These are phyloP conservation scores for Drosophila tristis DNA, from an alignment of 1,140 invertebrate genomes.

Conservation along the genomic window DNA sequence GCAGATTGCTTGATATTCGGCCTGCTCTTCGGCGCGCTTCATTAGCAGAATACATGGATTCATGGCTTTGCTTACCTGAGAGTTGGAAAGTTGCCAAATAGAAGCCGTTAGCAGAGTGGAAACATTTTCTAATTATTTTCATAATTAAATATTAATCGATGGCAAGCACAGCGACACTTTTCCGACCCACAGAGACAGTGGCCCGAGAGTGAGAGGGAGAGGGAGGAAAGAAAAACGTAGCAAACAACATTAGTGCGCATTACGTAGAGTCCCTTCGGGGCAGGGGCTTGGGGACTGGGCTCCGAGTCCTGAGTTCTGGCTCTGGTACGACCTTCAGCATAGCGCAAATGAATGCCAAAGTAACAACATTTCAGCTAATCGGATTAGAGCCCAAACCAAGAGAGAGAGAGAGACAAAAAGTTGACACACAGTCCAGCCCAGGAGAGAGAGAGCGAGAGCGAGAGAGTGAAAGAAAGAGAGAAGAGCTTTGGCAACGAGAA, in stretches of 20 bases:
- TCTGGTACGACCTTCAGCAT: conserved; percentile 44
- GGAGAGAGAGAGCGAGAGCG: neutral
- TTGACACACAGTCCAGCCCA: neutral
- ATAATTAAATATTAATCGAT: conserved; percentile 76
- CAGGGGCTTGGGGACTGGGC: neutral
- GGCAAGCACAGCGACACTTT: conserved; percentile 40
- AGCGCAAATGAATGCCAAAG: conserved; percentile 65
- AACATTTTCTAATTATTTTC: conserved; percentile 73
- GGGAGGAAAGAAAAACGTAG: conserved; percentile 30
- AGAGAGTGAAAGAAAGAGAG: neutral
- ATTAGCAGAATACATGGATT: conserved; percentile 40
- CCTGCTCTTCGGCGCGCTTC: conserved; percentile 35
- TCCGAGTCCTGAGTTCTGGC: neutral
- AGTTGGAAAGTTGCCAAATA: neutral
- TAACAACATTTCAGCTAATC: conserved; percentile 77
- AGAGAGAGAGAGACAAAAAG: neutral
- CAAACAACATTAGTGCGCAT: conserved; percentile 83
- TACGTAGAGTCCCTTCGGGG: conserved; percentile 60
- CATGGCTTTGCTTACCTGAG: conserved; percentile 19
- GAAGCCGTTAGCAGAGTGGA: conserved; percentile 28
- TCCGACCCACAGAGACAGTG: neutral
- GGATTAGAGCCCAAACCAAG: conserved; percentile 52
- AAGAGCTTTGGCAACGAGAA: conserved; percentile 35
- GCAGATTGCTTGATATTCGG: conserved; percentile 13
- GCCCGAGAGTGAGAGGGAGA: neutral